Percentiles rank a stretch among this genome's conserved stretches.
Conservation (phyloP, 1,140 invertebrate genomes). For the Luehdorfia chinensis region DNA sequence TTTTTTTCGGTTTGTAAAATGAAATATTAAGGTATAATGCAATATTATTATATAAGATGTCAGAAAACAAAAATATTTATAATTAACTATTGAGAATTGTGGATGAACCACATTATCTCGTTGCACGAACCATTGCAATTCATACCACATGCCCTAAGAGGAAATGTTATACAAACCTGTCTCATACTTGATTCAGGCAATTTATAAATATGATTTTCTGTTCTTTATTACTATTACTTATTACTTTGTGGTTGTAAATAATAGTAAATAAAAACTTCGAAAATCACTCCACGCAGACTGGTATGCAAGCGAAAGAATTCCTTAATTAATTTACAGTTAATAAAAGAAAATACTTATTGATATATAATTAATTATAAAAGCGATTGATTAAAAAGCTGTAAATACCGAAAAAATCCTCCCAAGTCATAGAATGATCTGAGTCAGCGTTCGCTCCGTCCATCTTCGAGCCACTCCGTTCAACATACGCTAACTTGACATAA, state of each 20-base stretch:
- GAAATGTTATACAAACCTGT: slow-evolving; percentile 56
- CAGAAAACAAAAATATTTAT: no score
- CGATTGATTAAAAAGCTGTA: no score
- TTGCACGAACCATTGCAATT: slow-evolving; percentile 34
- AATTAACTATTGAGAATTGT: no score
- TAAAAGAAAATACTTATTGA: neutral
- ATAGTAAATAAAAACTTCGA: no score
- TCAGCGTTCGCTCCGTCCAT: slow-evolving; percentile 72
- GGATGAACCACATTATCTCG: slow-evolving; percentile 22
- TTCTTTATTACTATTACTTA: neutral
- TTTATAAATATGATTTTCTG: slow-evolving; percentile 30
- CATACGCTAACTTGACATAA: slow-evolving; percentile 33
- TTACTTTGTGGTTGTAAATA: no score
- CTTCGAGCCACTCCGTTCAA: slow-evolving; percentile 42
- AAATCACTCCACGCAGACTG: neutral
- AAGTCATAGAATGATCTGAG: slow-evolving; percentile 76
- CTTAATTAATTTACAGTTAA: neutral
- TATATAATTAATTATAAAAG: neutral
- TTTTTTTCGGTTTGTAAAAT: no score
- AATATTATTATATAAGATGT: no score
- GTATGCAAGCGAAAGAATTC: neutral
- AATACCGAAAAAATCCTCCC: slow-evolving; percentile 77
- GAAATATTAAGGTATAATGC: no score
- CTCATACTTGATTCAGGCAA: slow-evolving; percentile 42
- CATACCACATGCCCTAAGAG: slow-evolving; percentile 44